Conservation (phyloP, 2,888 invertebrate species). For the Dione juno region DNA sequence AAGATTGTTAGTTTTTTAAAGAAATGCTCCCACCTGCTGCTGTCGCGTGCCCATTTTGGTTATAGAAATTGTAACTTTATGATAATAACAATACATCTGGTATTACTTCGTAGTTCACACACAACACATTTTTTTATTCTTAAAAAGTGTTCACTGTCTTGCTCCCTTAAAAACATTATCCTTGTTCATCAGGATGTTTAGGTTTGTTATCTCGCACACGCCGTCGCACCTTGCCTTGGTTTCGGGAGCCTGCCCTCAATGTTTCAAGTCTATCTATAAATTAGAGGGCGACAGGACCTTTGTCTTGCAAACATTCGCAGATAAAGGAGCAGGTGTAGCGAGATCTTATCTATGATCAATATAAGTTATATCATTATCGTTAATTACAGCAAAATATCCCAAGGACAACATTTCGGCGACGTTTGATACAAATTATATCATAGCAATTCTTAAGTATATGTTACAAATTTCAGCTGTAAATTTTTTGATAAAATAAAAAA, state of each 20-base stretch:
- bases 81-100: slow-evolving; percentile 43
- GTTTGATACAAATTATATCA: slow-evolving; percentile 55
- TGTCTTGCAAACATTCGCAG: slow-evolving; percentile 70
- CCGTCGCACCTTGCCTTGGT: slow-evolving; percentile 72
- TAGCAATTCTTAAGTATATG: slow-evolving; percentile 4
- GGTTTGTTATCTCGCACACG: slow-evolving; percentile 80
- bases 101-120: slow-evolving; percentile 35
- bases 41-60: slow-evolving; percentile 71
- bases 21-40: slow-evolving; percentile 77
- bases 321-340: slow-evolving; percentile 72
- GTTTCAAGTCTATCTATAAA: slow-evolving; percentile 69
- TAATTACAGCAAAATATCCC: slow-evolving; percentile 62
- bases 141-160: slow-evolving; percentile 68
- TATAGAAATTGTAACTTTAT: slow-evolving; percentile 49
- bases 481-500: background rate
- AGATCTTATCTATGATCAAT: slow-evolving; percentile 71
- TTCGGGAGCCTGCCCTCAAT: slow-evolving; percentile 59
- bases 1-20: slow-evolving; percentile 77
- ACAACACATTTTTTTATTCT: slow-evolving; percentile 64
- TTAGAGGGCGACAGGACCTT: slow-evolving; percentile 70
- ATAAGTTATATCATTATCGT: slow-evolving; percentile 54
- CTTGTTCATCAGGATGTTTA: slow-evolving; percentile 77
- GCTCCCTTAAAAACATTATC: slow-evolving; percentile 66
- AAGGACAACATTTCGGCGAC: slow-evolving; percentile 56
- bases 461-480: background rate